Evolutionary conservation across 2,797 vertebrate genomes (phyloP), one percentile per base, ranked within the genome.

Genomic region (Danio kyathit): DNA sequence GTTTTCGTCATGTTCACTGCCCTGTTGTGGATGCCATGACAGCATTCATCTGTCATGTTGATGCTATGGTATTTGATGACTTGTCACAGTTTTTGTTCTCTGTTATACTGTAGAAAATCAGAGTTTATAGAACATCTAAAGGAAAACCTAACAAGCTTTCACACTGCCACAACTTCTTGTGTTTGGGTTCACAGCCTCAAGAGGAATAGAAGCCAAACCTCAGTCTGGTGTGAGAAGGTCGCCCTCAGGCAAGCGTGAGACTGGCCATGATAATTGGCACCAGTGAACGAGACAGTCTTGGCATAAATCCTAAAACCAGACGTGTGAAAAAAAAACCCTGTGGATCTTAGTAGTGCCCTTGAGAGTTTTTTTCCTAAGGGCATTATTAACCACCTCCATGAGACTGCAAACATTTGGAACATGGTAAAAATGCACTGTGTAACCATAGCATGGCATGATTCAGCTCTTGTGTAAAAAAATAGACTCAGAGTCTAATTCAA

Each of bases 201-300:
- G 82, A 54, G 56, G 65, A 69, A 64, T 48, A 56, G 29, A 76
- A 84, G 82, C 90, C 87, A 89, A 85, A 87, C 65, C 72, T 65
- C 46, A 77, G 76, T 72, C 49, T 10, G 11, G 61, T 40, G 49
- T 44, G 51, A 80, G 43, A 40, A 59, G 75, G 65, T 70, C 2
- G 72, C 76, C 84, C 82, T 57, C 21, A 48, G 85, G 89, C 79
- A 64, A 74, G 41, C 5, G 56, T 17, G 79, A 85, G 46, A 73
- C 54, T 52, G 49, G 83, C 59, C 46, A 56, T 51, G 82, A 46
- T 89, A 88, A 90, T 87, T 88, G 80, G 86, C 85, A 73, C 88
- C 88, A 85, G 82, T 89, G 84, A 85, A 67, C 74, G 13, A 82
- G 87, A 83, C 79, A 86, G 82, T 72, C 72, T 65, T 65, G 51